Evolutionary conservation across 2,888 invertebrate species (phyloP).

Genomic region (Thera obeliscata): DNA sequence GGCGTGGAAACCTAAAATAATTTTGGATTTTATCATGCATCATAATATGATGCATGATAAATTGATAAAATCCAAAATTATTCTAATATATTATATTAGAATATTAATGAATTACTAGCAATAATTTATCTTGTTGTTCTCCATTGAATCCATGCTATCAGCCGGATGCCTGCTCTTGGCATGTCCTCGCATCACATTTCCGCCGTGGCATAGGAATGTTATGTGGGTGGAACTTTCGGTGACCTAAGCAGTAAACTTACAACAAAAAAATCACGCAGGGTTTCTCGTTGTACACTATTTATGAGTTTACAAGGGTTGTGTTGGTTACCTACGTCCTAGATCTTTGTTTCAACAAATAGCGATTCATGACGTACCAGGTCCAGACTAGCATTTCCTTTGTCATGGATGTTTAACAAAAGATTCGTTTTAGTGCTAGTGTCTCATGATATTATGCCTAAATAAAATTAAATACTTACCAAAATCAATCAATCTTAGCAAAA

Average conservation of each 20-base stretch:
- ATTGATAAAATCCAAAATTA: no score
- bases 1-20: no score
- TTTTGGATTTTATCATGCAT: no score
- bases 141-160: slow-evolving; percentile 54
- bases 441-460: not conserved
- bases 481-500: not conserved
- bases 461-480: not conserved
- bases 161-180: slow-evolving; percentile 60
- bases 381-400: no score
- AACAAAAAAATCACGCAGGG: not conserved
- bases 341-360: no score
- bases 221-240: slow-evolving; percentile 47
- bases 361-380: no score
- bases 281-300: not conserved
- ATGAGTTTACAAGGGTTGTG: no score
- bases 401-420: no score
- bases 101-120: slow-evolving; percentile 15
- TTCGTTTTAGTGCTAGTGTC: not conserved
- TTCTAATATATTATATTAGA: no score
- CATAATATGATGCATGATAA: no score
- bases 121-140: slow-evolving; percentile 24
- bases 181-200: slow-evolving; percentile 50
- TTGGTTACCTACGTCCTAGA: no score
- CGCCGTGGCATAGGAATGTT: slow-evolving; percentile 46
- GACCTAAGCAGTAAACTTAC: slow-evolving; percentile 32